Evolutionary conservation across 2,888 invertebrate species (phyloP).

Genomic region (Aradus depressus): DNA sequence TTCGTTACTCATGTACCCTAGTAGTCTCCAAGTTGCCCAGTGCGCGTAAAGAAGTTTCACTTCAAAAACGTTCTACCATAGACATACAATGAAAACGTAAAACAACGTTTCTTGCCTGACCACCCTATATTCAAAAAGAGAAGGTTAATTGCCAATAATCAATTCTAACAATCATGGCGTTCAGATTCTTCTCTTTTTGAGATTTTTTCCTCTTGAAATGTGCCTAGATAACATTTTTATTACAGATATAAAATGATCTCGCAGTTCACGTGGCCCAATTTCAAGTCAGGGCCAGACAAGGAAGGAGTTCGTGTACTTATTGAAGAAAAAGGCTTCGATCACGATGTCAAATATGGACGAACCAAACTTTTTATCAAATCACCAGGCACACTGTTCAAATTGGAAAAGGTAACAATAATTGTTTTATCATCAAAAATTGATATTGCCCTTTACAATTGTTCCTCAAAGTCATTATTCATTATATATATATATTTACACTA

Average conservation of each 20-base stretch:
- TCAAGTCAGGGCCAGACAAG: conserved; percentile 59
- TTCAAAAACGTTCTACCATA: too few species aligned
- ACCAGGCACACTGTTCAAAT: conserved; percentile 77
- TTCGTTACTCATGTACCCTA: too few species aligned
- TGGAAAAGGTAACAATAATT: conserved; percentile 54
- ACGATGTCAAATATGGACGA: conserved; percentile 87
- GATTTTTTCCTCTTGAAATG: too few species aligned
- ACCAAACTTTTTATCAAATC: conserved; percentile 93
- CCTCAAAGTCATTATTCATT: neutral
- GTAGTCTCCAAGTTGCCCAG: too few species aligned
- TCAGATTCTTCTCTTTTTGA: too few species aligned
- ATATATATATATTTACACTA: neutral
- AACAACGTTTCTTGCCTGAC: too few species aligned
- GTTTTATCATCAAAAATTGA: neutral
- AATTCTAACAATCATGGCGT: too few species aligned
- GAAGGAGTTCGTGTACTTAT: conserved; percentile 80
- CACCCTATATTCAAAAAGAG: too few species aligned
- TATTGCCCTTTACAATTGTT: neutral
- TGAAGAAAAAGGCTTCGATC: conserved; percentile 59
- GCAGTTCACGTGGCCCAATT: conserved; percentile 94
- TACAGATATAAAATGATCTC: conserved; percentile 91
- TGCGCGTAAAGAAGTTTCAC: too few species aligned
- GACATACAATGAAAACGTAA: too few species aligned
- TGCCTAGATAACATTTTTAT: conserved; percentile 12
- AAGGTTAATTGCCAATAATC: too few species aligned